Conservation (phyloP, 2,113 vertebrate genomes). For the cattle (Bos taurus) region ARS-UCD2.0 NC_037343.1:42898501-42899000, state of each 20-base stretch:
- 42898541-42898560: not conserved
- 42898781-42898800: not conserved
- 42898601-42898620: not conserved
- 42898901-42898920: not conserved
- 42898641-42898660: not conserved
- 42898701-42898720: accelerated
- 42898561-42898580: not conserved
- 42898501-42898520: not conserved
- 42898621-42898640: not conserved
- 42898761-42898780: not conserved
- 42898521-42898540: not conserved
- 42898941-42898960: not conserved
- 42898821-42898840: not conserved
- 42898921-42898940: not conserved
- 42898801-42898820: not conserved
- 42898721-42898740: not conserved
- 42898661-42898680: not conserved
- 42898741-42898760: not conserved
- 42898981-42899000: not conserved
- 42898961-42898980: not conserved
- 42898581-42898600: not conserved
- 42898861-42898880: not conserved
- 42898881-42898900: not conserved
- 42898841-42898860: not conserved
- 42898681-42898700: not conserved